phyloP scores from a whole-genome alignment of 1,140 invertebrate genomes.

The Saccostrea cuccullata region DNA sequence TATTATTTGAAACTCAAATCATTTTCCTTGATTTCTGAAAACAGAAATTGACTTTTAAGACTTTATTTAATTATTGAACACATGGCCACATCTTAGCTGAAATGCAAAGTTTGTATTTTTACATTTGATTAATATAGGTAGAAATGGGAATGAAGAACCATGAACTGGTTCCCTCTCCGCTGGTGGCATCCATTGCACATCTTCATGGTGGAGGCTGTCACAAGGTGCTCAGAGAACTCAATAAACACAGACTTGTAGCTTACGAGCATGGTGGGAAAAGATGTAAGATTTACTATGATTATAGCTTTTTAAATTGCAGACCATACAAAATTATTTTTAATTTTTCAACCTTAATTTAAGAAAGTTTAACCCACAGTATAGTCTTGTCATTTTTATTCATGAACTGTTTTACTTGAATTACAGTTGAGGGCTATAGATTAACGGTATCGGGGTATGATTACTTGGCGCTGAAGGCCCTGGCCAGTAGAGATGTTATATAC shows the following conservation, averaged over 20 bases:
- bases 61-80: no score
- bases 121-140: slow-evolving; percentile 82
- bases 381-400: neutral
- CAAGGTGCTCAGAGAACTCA: slow-evolving; percentile 93
- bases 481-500: slow-evolving; percentile 86
- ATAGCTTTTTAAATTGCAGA: no score
- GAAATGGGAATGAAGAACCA: slow-evolving; percentile 99
- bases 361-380: neutral
- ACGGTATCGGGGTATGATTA: slow-evolving; percentile 99
- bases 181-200: slow-evolving; percentile 96
- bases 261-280: slow-evolving; percentile 91
- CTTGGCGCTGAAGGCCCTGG: slow-evolving; percentile 93
- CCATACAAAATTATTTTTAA: no score
- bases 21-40: no score
- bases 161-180: slow-evolving; percentile 92
- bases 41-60: no score
- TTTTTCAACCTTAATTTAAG: no score
- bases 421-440: slow-evolving; percentile 92
- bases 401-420: slow-evolving; percentile 33
- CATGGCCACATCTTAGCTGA: no score
- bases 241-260: slow-evolving; percentile 91
- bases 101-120: neutral
- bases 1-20: no score
- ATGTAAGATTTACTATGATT: slow-evolving; percentile 61
- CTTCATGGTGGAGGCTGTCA: slow-evolving; percentile 95